Conservation (phyloP, 37 sponge, comb jelly and placozoan genomes). For the Chondrosia reniformis region DNA sequence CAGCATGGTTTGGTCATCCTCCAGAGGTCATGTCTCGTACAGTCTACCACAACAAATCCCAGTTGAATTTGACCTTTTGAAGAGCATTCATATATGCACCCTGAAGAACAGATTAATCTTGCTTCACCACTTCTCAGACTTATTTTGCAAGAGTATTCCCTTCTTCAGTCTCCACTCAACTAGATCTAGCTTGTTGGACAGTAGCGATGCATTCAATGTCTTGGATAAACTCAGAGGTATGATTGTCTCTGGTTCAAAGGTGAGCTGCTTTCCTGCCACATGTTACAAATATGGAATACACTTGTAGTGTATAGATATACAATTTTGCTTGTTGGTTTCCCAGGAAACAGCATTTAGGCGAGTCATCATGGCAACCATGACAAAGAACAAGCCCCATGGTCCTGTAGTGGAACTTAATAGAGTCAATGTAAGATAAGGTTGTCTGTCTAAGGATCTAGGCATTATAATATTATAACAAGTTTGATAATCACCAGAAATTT, state of each 20-base stretch:
- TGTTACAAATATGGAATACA: background rate
- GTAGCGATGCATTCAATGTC: constrained; percentile 21
- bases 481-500: too few relatives aligned
- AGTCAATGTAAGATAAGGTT: constrained; percentile 66
- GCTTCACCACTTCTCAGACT: constrained; percentile 77
- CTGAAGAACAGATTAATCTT: constrained; percentile 82
- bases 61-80: constrained; percentile 85
- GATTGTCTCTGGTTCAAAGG: constrained; percentile 71
- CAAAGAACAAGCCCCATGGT: constrained; percentile 84
- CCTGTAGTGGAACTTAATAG: constrained; percentile 89
- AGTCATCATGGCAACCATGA: constrained; percentile 91
- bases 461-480: too few relatives aligned
- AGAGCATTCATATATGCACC: constrained; percentile 38
- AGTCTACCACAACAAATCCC: constrained; percentile 70
- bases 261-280: constrained; percentile 8
- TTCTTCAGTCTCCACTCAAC: constrained; percentile 60
- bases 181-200: background rate
- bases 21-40: constrained; percentile 48
- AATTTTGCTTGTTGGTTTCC: too few relatives aligned
- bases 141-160: constrained; percentile 69
- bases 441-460: too few relatives aligned
- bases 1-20: constrained; percentile 85
- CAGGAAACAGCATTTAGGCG: constrained; percentile 87
- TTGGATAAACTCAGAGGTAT: constrained; percentile 60
- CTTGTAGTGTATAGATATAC: too few relatives aligned